Percentiles rank a stretch among this genome's conserved stretches.
Conservation (phyloP, 2,113 vertebrate genomes). For the Rhinichthys klamathensis region DNA sequence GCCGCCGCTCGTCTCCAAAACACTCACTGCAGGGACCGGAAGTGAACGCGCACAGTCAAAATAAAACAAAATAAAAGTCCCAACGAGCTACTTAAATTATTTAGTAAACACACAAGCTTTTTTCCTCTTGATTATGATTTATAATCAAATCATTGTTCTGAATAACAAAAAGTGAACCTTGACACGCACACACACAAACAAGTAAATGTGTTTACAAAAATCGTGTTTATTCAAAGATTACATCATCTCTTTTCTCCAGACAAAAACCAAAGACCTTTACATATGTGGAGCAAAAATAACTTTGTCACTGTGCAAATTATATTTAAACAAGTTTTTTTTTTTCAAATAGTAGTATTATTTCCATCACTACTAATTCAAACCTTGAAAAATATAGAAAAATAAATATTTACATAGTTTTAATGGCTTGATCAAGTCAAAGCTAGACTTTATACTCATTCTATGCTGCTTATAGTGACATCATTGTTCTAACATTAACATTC, state of each 20-base stretch:
- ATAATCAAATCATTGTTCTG: no score
- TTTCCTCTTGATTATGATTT: no score
- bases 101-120: no score
- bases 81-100: no score
- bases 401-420: not conserved
- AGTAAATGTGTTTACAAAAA: not conserved
- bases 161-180: no score
- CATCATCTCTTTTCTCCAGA: not conserved
- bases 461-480: not conserved
- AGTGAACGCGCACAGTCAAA: not conserved
- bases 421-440: not conserved
- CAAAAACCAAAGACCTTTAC: not conserved
- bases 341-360: not conserved
- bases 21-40: not conserved
- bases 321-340: not conserved
- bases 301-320: not conserved
- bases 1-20: constrained; percentile 33
- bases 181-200: not conserved
- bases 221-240: not conserved
- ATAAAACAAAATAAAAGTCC: constrained; percentile 39
- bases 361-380: not conserved
- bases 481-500: not conserved
- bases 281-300: not conserved
- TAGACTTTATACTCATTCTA: not conserved
- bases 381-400: not conserved